Base-by-base conservation (phyloP, 2,113 vertebrate species). In the Pangasianodon hypophthalmus region DNA sequence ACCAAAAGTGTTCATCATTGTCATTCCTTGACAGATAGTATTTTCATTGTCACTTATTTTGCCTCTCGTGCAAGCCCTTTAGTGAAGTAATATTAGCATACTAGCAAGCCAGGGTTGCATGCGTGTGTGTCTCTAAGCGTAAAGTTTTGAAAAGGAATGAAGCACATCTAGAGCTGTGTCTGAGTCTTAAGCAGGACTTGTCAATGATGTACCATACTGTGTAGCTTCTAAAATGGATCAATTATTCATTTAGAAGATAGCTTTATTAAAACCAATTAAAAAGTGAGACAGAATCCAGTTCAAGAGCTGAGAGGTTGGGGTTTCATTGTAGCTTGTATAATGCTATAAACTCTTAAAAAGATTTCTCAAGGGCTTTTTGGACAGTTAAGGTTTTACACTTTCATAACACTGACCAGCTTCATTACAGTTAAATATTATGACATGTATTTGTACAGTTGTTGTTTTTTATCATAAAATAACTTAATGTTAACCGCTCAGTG, bases 111-210 rank as follows among this genome's bases (percentile, higher is more conserved):
- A 37, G 77, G 29, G 26, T 62, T 46, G 19, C 18, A 37, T 56
- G 24, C 41, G 13, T 50, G 44, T 56, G 69, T 37, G 46, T 85
- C 18, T 84, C 62, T 29, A 75, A 83, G 83, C 60, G 21, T 44
- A 37, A 58, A 83, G 90, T 58, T 86, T 83, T 81, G 84, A n/a
- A 85, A 89, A 90, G 58, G 58, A 90, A 84, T 88, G 79, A 60
- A 52, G 84, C 80, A 32, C 87, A 90, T 90, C 89, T 87, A 86
- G 85, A 87, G 84, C 81, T 50, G 62, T 90, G 56, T 58, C 88
- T 88, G 60, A 8, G 24, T 48, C 69, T 67, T 89, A 24, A 79
- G 24, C 24, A 48, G 44, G 75, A 79, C 44, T 29, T 48, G 41
- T 77, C 44, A 26, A 48, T 44, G 18, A 44, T 44, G 10, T 44